phyloP scores from a whole-genome alignment of 2,113 vertebrate species.

The Recurvirostra avosetta region DNA sequence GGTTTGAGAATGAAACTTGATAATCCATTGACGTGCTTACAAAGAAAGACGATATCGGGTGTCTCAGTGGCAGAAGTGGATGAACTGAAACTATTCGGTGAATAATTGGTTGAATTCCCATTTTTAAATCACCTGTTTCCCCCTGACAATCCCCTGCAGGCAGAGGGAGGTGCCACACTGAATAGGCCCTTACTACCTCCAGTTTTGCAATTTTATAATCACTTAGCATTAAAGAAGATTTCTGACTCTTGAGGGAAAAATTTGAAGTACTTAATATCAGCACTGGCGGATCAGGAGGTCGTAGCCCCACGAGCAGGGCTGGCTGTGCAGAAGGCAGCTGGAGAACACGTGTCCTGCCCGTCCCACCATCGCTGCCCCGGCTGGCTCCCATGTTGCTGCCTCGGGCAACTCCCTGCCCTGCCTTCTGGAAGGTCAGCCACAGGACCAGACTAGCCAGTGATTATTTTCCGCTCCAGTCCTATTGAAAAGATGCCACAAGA shows the following conservation, averaged over 20 bases:
- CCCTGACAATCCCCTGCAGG: neutral
- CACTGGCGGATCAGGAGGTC: neutral
- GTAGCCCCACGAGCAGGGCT: neutral
- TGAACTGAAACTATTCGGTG: neutral
- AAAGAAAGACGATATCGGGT: neutral
- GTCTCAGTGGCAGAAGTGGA: neutral
- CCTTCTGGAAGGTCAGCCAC: neutral
- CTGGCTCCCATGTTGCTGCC: neutral
- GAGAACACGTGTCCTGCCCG: neutral
- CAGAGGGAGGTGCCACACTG: neutral
- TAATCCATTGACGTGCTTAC: neutral
- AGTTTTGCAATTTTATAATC: neutral
- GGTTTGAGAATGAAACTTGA: neutral
- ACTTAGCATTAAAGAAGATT: neutral
- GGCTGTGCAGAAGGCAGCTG: neutral
- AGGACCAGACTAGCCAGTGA: neutral
- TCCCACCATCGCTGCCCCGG: fast-evolving
- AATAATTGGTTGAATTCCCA: neutral
- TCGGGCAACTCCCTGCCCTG: neutral
- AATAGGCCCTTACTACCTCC: neutral
- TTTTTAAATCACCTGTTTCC: neutral
- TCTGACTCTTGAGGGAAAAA: neutral
- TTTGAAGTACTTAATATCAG: neutral
- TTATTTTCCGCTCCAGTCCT: neutral
- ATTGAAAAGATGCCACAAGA: neutral